Conservation (phyloP, 2,113 vertebrate genomes). For the Spea multiplicata region DNA sequence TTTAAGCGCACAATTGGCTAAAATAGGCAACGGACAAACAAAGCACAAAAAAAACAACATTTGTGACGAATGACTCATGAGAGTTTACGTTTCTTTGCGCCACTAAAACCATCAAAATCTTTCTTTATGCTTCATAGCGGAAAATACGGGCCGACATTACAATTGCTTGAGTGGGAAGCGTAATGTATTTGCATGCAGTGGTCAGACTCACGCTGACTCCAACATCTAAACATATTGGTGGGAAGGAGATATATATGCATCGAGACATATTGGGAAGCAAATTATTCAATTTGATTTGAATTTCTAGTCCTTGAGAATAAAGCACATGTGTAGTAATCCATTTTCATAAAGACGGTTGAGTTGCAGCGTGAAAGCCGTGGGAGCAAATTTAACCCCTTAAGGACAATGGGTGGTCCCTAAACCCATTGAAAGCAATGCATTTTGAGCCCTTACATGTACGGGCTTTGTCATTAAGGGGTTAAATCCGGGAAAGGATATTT, state of each 20-base stretch:
- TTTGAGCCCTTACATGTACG: too few relatives aligned
- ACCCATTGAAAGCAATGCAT: too few relatives aligned
- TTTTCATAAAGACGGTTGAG: neutral
- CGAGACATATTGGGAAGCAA: constrained; percentile 6
- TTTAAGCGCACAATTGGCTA: constrained; percentile 3
- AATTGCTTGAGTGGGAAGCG: constrained; percentile 12
- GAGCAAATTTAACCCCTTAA: neutral
- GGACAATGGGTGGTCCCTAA: too few relatives aligned
- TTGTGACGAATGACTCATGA: constrained; percentile 27
- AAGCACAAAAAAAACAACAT: neutral
- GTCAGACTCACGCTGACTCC: constrained; percentile 1
- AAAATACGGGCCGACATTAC: constrained; percentile 11
- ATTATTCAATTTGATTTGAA: constrained; percentile 9
- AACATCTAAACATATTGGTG: neutral
- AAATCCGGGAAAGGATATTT: neutral
- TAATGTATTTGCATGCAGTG: constrained; percentile 25
- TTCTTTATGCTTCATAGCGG: constrained; percentile 4
- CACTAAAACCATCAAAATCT: constrained; percentile 17
- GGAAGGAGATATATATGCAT: constrained; percentile 2
- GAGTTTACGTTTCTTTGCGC: neutral
- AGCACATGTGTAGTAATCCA: neutral
- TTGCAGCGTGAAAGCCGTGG: neutral
- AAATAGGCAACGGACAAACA: neutral
- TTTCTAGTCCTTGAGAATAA: neutral
- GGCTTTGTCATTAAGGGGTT: too few relatives aligned